These are phyloP conservation scores for Goniozus legneri DNA, from an alignment of 1,140 invertebrate species.

Conservation along the genomic window DNA sequence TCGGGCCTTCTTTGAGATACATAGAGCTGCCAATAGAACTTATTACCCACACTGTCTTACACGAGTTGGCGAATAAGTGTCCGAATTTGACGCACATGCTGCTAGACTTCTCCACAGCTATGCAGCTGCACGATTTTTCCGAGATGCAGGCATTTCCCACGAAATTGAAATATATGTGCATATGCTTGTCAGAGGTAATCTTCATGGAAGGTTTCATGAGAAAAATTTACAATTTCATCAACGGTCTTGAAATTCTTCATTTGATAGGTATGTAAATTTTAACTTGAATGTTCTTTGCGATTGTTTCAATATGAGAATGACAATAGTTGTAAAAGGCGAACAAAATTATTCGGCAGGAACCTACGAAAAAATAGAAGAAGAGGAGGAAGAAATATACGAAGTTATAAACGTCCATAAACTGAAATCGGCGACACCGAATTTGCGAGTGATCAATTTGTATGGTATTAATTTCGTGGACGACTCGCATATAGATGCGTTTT, in stretches of 20 bases:
- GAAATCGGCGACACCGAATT: constrained; percentile 93
- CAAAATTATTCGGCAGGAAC: no score
- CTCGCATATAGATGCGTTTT: constrained; percentile 97
- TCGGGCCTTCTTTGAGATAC: constrained; percentile 87
- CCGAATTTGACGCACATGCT: constrained; percentile 97
- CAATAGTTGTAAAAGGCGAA: no score
- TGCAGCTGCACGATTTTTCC: constrained; percentile 99
- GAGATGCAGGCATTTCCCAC: constrained; percentile 98
- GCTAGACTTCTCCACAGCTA: constrained; percentile 96
- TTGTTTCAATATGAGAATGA: no score
- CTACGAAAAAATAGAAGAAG: constrained; percentile 97
- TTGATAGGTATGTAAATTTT: constrained; percentile 75
- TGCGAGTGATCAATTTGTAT: constrained; percentile 92
- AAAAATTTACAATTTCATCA: constrained; percentile 99
- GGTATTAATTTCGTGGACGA: constrained; percentile 99
- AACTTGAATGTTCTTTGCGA: neutral
- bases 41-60: constrained; percentile 95
- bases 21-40: constrained; percentile 97
- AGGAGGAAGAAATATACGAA: constrained; percentile 99
- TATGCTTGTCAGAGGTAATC: constrained; percentile 98
- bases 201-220: constrained; percentile 99
- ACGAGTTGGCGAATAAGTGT: constrained; percentile 95
- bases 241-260: constrained; percentile 97
- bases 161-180: constrained; percentile 94
- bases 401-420: constrained; percentile 99